Percentiles rank a stretch among this genome's conserved stretches.
phyloP scores from a whole-genome alignment of 1,140 invertebrate species.

The Daktulosphaira vitifoliae region DNA sequence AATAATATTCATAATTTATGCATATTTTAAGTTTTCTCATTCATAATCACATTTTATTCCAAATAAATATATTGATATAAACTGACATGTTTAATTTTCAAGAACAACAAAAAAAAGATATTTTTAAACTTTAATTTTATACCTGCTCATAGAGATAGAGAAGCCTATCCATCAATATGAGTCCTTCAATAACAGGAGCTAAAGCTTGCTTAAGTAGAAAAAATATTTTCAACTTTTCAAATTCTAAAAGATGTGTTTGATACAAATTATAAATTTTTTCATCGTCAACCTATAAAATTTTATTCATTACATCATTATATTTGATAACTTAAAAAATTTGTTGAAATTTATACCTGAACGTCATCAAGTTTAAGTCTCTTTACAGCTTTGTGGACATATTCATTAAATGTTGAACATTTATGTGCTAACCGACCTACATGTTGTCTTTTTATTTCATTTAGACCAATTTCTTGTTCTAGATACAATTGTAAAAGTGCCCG shows the following conservation, averaged over 20 bases:
- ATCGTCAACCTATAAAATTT: constrained; percentile 46
- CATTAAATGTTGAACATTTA: constrained; percentile 51
- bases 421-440: constrained; percentile 47
- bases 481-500: constrained; percentile 64
- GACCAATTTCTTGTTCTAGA: constrained; percentile 41
- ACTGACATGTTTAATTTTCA: too few relatives aligned
- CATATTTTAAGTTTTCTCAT: too few relatives aligned
- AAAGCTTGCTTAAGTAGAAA: constrained; percentile 70
- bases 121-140: too few relatives aligned
- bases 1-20: too few relatives aligned
- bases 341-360: not conserved
- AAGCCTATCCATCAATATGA: constrained; percentile 75
- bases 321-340: not conserved
- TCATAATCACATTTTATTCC: too few relatives aligned
- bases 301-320: too few relatives aligned
- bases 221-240: constrained; percentile 64
- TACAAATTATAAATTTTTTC: constrained; percentile 47
- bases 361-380: constrained; percentile 46
- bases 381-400: constrained; percentile 58
- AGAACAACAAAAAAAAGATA: too few relatives aligned
- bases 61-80: too few relatives aligned
- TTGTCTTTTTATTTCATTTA: constrained; percentile 37
- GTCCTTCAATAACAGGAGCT: constrained; percentile 72
- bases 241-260: constrained; percentile 44
- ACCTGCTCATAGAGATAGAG: constrained; percentile 67